Evolutionary conservation across 1,140 invertebrate species (phyloP), one percentile per base, ranked within the genome.

Genomic region (Pristionchus pacificus): DNA sequence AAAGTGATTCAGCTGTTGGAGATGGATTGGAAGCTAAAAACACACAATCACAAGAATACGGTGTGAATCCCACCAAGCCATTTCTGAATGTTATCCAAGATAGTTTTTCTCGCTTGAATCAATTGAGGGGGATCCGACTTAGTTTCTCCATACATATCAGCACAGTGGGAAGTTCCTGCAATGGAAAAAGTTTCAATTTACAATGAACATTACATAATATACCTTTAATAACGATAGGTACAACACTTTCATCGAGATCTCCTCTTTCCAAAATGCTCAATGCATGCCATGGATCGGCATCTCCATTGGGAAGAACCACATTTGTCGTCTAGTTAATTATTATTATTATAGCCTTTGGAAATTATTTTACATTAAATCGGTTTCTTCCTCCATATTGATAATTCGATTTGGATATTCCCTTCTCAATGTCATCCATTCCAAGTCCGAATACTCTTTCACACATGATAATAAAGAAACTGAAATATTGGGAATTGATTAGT

Each of bases 241-340:
- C 83, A 31, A 80, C n/a, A n/a, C n/a, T n/a, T n/a, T n/a, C 81
- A 58, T 81, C 77, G 10, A 60, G 19, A 64, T 79, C 77, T 28
- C 74, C 66, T 29, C 81, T 82, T 14, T 82, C 72, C 10, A 83
- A 79, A 14, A 87, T 78, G 27, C 85, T 90, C 31, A 95, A 86
- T 1, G 90, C 90, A 87, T 95, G 92, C 93, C 93, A 95, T 2
- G 93, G 93, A 86, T 96, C 93, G 65, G 94, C 89, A 1, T 90
- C 90, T 64, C 93, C 93, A 83, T 95, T 93, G 49, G 93, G 90
- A 83, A 91, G 94, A 0, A 94, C 88, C 28, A 94, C 90, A 76
- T 91, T 89, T 2, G 87, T 88, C 0, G 89, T 62, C 62, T 65
- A 32, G 14, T n/a, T n/a, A n/a, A n/a, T n/a, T n/a, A n/a, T n/a